Evolutionary conservation across 2,797 vertebrate genomes (phyloP), one percentile per base, ranked within the genome.

Genomic region (Borostomias antarcticus): DNA sequence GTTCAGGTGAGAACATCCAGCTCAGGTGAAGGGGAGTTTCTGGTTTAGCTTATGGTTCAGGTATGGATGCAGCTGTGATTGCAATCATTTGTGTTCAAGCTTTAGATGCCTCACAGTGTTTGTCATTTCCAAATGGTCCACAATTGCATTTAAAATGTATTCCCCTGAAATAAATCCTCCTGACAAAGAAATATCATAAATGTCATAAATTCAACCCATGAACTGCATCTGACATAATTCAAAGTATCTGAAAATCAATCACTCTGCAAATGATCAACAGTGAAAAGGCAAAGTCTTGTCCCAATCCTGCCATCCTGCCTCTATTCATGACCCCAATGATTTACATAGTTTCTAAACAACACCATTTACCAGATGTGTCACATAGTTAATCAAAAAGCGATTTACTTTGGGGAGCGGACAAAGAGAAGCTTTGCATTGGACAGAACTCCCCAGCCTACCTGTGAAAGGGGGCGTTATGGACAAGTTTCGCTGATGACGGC

Each of bases 171-270:
- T 50, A 56, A 21, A 61, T 54, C 35, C 26, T 13, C 70, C 66
- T 53, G 28, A 64, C 61, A 64, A 74, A 5, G 23, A 47, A 68
- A 72, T 77, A 82, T 83, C 75, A 85, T 86, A 83, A 80, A 80
- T 84, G 75, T 78, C 76, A 67, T 45, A 80, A 82, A 86, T 73
- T 74, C 74, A 72, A 77, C 73, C 67, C 62, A 85, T 88, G 85
- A 85, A 86, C 86, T 77, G 81, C 76, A 80, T 69, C 70, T 67
- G 29, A 5, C 23, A 68, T 74, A 66, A 2, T 68, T 77, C 76
- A 53, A 85, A 23, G 70, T 80, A 83, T 74, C 78, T 74, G 71
- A 83, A 87, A 88, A 92, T 89, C 82, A 90, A 91, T 92, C 82
- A 85, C 82, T 76, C 73, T 72, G 64, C 51, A 66, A 84, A 83